A percentile compares a stretch with the other conserved stretches of the same genome.
phyloP scores from a whole-genome alignment of 1,140 invertebrate genomes.

The Triops cancriformis region DNA sequence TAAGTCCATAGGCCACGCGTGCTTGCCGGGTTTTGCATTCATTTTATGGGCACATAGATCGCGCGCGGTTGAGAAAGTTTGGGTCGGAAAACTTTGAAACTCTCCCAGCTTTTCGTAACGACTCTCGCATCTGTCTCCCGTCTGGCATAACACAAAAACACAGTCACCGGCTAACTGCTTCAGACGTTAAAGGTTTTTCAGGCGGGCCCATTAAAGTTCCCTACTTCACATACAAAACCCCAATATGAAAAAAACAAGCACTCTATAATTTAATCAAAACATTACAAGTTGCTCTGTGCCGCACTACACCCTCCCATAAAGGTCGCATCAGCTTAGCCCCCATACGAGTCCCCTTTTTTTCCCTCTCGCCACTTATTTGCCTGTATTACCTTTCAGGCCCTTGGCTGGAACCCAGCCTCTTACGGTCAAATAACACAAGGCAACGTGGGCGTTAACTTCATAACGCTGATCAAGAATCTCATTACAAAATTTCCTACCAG shows the following conservation, averaged over 20 bases:
- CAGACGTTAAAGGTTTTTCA: not conserved
- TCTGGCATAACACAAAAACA: conserved; percentile 11
- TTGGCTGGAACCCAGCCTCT: no score
- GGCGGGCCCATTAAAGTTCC: not conserved
- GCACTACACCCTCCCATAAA: no score
- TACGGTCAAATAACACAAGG: no score
- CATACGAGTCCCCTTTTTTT: no score
- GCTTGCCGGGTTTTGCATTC: not conserved
- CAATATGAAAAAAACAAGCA: not conserved
- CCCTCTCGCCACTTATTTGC: no score
- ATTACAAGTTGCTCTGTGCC: no score
- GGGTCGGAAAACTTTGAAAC: not conserved
- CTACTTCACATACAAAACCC: not conserved
- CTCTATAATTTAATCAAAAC: not conserved
- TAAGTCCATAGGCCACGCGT: not conserved
- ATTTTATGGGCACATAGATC: not conserved
- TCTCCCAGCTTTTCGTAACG: conserved; percentile 9
- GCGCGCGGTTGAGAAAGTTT: not conserved
- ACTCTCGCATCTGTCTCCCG: conserved; percentile 8
- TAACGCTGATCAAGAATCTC: no score
- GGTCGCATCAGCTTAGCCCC: no score
- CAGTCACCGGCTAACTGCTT: not conserved
- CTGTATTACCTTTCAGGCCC: no score
- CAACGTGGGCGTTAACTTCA: no score
- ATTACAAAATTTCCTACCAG: no score